Base-by-base conservation (phyloP, 1,140 invertebrate genomes). In the Penaeus chinensis region DNA sequence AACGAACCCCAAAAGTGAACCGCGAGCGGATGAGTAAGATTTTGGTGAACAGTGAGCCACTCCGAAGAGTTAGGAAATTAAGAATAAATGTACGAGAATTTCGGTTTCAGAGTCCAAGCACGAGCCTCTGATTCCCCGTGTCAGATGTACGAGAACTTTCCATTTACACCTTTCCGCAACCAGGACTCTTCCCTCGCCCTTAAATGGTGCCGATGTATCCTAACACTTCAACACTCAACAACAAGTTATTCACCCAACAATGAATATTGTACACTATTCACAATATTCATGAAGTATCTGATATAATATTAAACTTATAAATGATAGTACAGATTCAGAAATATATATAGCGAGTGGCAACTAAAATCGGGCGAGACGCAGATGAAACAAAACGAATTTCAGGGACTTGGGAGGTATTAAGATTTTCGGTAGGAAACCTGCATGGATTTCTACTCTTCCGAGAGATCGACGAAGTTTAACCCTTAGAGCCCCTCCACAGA, bases 141-240 rank as follows among this genome's bases (percentile, higher is more conserved):
- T 87, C 85, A 83, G 85, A 87, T 87, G 85, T 87, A 87, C 85
- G 85, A 87, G 79, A 87, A 87, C 80, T 82, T 62, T 42, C 85
- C 16, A 81, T 80, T 85, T 81, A 86, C 80, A 86, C 78, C 61
- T 69, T 80, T 86, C 78, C 77, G 77, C 84, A 71, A 80, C 77
- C 78, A 27, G 32, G 65, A 47, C 54, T 54, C 54, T 54, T 54
- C 54, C 54, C 54, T 54, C 54, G 54, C 54, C 54, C 54, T 54
- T 54, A 54, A 54, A 54, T 54, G 54, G 54, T 54, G 54, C 16
- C 54, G 54, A 54, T 54, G 54, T 54, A 16, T 54, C 54, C 54
- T 13, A 54, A 54, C 54, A 10, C 47, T 47, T 47, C 54, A 13
- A 54, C 54, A 8, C 54, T 54, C 54, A 16, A 16, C 54, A 54